phyloP scores from a whole-genome alignment of 1,140 invertebrate species.

The Orchestia grillus region DNA sequence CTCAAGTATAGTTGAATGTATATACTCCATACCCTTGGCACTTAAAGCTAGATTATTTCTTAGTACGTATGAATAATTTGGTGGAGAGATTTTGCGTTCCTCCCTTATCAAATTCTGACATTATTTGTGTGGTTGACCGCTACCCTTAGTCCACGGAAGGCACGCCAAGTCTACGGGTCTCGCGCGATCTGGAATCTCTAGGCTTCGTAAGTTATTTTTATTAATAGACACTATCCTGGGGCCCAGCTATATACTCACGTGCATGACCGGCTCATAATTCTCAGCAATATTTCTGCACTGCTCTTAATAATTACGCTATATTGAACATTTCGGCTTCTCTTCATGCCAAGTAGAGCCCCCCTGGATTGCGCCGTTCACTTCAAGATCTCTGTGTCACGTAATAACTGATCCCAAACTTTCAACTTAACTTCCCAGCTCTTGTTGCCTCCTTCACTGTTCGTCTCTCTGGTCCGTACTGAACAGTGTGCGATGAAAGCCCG shows the following conservation, averaged over 20 bases:
- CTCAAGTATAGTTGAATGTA: not conserved
- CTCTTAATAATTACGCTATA: slow-evolving; percentile 17
- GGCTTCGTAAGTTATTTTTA: slow-evolving; percentile 52
- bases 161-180: slow-evolving; percentile 38
- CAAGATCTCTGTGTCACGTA: not conserved
- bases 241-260: slow-evolving; percentile 33
- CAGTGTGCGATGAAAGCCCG: not conserved
- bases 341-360: not conserved
- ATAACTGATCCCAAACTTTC: not conserved
- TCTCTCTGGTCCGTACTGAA: not conserved
- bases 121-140: slow-evolving; percentile 43
- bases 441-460: not conserved
- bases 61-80: not conserved
- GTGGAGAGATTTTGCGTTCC: not conserved
- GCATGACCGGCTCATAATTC: slow-evolving; percentile 41
- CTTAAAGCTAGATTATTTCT: not conserved
- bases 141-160: slow-evolving; percentile 46
- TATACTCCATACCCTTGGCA: slow-evolving; percentile 7
- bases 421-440: not conserved
- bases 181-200: slow-evolving; percentile 48
- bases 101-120: slow-evolving; percentile 2
- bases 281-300: slow-evolving; percentile 11
- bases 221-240: slow-evolving; percentile 17
- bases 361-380: not conserved
- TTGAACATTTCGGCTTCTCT: not conserved